Evolutionary conservation across 53 echinoderm and acorn worm genomes (phyloP).

Genomic region (Arbacia lixula): DNA sequence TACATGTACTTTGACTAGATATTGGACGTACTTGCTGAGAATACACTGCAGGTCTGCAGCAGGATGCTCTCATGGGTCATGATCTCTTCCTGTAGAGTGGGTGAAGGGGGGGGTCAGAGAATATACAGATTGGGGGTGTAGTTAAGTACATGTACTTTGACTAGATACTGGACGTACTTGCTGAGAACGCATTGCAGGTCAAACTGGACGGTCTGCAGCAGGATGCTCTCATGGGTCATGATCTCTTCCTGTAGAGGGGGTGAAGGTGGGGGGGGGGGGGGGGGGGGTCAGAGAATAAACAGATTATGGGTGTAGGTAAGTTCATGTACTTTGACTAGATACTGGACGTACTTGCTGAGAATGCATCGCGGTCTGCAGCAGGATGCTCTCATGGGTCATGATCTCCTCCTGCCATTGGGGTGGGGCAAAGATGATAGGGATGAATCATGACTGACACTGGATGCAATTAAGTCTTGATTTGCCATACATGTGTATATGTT

Average conservation of each 20-base stretch:
- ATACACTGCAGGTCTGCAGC: slow-evolving; percentile 91
- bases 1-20: no score
- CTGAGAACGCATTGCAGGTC: no score
- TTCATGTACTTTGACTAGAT: no score
- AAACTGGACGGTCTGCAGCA: slow-evolving; percentile 98
- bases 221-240: slow-evolving; percentile 96
- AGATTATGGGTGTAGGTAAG: background rate
- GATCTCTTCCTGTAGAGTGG: slow-evolving; percentile 85
- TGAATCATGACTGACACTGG: no score
- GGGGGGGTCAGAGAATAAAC: background rate
- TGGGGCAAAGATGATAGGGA: background rate
- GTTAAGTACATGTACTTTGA: no score
- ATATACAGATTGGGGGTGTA: background rate
- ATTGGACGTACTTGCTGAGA: no score
- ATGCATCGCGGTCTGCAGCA: slow-evolving; percentile 96
- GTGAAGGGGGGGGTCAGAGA: background rate
- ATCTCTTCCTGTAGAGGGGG: slow-evolving; percentile 84
- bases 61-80: slow-evolving; percentile 98
- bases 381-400: slow-evolving; percentile 96
- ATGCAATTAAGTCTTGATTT: no score
- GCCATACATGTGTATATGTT: no score
- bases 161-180: no score
- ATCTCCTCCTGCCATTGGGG: slow-evolving; percentile 82
- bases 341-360: slow-evolving; percentile 94
- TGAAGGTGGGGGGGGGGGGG: background rate